Conservation (phyloP, 2,797 vertebrate genomes). For the Hypotaenidia philippensis region DNA sequence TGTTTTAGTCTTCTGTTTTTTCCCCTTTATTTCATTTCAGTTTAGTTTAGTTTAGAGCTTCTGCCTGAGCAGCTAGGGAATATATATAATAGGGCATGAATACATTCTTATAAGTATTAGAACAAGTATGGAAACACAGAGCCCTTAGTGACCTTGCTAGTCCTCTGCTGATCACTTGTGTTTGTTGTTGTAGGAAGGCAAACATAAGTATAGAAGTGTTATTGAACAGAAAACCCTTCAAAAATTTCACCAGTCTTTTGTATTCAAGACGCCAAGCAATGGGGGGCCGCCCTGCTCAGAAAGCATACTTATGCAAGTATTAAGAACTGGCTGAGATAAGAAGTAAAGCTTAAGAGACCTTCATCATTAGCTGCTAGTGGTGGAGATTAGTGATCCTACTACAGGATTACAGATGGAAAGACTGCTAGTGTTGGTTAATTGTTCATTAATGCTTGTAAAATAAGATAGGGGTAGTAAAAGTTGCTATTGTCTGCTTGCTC, state of each 20-base stretch:
- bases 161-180: slow-evolving; percentile 83
- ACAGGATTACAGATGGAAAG: slow-evolving; percentile 88
- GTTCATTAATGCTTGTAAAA: slow-evolving; percentile 89
- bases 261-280: slow-evolving; percentile 83
- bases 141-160: slow-evolving; percentile 81
- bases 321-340: slow-evolving; percentile 89
- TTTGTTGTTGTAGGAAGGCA: slow-evolving; percentile 85
- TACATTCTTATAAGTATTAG: slow-evolving; percentile 86
- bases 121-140: slow-evolving; percentile 82
- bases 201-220: slow-evolving; percentile 85
- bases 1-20: slow-evolving; percentile 72
- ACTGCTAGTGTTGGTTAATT: slow-evolving; percentile 88
- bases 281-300: slow-evolving; percentile 83
- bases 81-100: slow-evolving; percentile 82
- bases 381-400: slow-evolving; percentile 88
- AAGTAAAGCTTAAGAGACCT: slow-evolving; percentile 89
- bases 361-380: slow-evolving; percentile 91
- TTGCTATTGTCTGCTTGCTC: slow-evolving; percentile 79
- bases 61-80: slow-evolving; percentile 70
- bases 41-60: slow-evolving; percentile 74
- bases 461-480: slow-evolving; percentile 83
- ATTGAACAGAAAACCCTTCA: slow-evolving; percentile 87
- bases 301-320: slow-evolving; percentile 87
- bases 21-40: slow-evolving; percentile 59
- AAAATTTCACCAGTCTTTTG: slow-evolving; percentile 87